These are phyloP conservation scores for Indri indri DNA, from an alignment of 2,113 vertebrate species.

Conservation along the genomic window DNA sequence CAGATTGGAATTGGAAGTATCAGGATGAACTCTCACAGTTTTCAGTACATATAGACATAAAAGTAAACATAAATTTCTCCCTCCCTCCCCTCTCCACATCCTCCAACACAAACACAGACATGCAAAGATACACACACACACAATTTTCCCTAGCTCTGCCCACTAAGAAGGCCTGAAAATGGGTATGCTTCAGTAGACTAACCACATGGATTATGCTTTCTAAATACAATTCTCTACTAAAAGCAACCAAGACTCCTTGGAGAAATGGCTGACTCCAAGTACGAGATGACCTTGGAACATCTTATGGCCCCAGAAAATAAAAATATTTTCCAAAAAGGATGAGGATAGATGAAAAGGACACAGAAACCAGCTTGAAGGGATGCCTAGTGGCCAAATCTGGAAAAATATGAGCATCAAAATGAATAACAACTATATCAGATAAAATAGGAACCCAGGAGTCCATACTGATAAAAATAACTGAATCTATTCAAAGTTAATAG, in stretches of 20 bases:
- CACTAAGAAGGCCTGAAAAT: neutral
- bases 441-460: neutral
- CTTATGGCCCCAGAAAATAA: neutral
- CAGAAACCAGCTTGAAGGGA: neutral
- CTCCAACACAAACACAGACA: neutral
- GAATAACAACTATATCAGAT: neutral
- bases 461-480: neutral
- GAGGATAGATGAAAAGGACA: neutral
- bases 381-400: neutral
- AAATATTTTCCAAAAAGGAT: constrained; percentile 6
- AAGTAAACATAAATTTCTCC: neutral
- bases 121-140: neutral
- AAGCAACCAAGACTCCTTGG: neutral
- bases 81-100: neutral
- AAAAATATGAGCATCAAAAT: neutral
- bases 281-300: neutral
- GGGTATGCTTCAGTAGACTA: neutral
- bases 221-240: neutral
- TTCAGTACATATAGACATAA: neutral
- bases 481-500: neutral
- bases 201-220: neutral
- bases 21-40: neutral
- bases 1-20: neutral
- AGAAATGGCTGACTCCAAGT: neutral
- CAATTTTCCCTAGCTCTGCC: neutral